phyloP scores from a whole-genome alignment of 2,113 vertebrate genomes.

The Rana temporaria region DNA sequence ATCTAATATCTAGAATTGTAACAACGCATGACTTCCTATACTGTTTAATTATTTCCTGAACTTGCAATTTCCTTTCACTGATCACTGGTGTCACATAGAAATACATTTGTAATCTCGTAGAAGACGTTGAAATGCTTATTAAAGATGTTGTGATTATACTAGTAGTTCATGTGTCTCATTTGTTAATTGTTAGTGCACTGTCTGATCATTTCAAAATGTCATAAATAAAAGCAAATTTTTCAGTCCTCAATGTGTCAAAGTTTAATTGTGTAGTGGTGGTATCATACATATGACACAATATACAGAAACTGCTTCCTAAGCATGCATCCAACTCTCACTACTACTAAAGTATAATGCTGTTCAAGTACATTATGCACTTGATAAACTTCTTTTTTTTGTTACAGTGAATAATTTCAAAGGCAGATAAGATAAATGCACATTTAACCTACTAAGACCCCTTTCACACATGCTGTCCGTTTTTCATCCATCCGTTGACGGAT shows the following conservation, averaged over 20 bases:
- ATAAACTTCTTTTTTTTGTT: too few relatives aligned
- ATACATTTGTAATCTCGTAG: background rate
- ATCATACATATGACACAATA: constrained; percentile 15
- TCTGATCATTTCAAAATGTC: constrained; percentile 12
- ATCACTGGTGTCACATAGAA: constrained; percentile 46
- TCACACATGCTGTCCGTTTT: too few relatives aligned
- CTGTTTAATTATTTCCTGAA: constrained; percentile 55
- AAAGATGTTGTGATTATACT: background rate
- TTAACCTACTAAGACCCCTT: too few relatives aligned
- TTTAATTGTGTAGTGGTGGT: constrained; percentile 34
- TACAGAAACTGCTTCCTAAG: constrained; percentile 27
- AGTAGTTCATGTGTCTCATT: constrained; percentile 1
- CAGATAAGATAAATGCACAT: too few relatives aligned
- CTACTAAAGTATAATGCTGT: background rate
- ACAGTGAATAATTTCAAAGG: too few relatives aligned
- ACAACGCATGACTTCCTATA: constrained; percentile 49
- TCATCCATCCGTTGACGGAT: too few relatives aligned
- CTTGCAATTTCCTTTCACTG: constrained; percentile 49
- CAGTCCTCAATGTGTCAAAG: constrained; percentile 22
- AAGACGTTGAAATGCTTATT: constrained; percentile 4
- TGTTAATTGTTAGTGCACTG: constrained; percentile 32
- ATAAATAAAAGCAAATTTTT: constrained; percentile 30
- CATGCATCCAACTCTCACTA: background rate
- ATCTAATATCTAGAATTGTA: constrained; percentile 51
- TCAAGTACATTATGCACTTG: constrained; percentile 11